Evolutionary conservation across 2,797 vertebrate genomes (phyloP).

Genomic region (Cyprinodon diabolis): DNA sequence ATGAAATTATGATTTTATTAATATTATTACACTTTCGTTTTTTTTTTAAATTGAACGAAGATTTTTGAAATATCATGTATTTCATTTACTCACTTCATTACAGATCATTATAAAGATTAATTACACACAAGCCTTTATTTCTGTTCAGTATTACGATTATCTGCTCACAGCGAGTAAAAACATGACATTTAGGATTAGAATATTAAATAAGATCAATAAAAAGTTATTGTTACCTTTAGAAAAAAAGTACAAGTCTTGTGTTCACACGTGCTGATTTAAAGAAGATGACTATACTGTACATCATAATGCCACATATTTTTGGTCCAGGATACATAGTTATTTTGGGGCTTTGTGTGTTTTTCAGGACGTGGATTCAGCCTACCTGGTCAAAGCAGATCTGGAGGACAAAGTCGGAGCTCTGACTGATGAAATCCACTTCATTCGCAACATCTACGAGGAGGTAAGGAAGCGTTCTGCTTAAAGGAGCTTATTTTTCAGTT

Average conservation of each 20-base stretch:
- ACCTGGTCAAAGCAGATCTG: constrained; percentile 90
- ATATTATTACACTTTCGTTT: background rate
- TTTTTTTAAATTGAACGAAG: background rate
- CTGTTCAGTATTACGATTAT: background rate
- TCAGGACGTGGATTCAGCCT: constrained; percentile 91
- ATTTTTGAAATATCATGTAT: no score
- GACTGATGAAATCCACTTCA: constrained; percentile 89
- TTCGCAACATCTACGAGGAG: constrained; percentile 88
- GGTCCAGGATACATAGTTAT: no score
- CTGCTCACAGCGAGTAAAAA: no score
- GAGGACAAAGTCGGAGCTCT: constrained; percentile 89
- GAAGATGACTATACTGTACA: no score
- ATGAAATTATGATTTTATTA: no score
- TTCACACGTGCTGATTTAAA: no score
- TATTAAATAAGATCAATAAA: background rate
- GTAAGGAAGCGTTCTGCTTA: constrained; percentile 59
- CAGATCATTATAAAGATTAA: no score
- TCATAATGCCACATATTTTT: no score
- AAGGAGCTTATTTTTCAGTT: constrained; percentile 15
- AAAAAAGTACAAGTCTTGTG: no score
- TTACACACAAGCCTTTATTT: background rate
- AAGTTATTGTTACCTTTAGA: background rate
- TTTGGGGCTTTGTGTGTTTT: constrained; percentile 7
- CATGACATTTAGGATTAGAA: background rate
- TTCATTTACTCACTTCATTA: no score